Evolutionary conservation across 2,888 invertebrate genomes (phyloP).

Genomic region (Lasius fuliginosus): DNA sequence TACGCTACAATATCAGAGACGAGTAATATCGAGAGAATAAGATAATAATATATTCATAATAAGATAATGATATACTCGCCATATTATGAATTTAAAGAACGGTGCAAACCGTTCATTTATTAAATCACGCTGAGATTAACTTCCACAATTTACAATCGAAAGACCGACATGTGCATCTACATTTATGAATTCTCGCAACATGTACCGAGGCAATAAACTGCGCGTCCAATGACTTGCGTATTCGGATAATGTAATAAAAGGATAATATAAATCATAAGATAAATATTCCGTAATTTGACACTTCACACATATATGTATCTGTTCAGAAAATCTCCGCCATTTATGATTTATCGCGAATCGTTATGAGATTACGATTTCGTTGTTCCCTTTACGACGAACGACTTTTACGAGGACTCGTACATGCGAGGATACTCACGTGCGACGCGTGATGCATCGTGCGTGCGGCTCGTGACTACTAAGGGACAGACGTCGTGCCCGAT

Average conservation of each 20-base stretch:
- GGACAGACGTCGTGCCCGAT: conserved; percentile 77
- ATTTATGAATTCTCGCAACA: not conserved
- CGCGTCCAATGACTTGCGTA: not conserved
- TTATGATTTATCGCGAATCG: conserved; percentile 26
- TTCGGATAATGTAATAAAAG: not conserved
- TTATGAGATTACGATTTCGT: conserved; percentile 11
- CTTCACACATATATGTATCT: not conserved
- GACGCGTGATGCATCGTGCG: conserved; percentile 82
- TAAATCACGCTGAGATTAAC: conserved; percentile 1
- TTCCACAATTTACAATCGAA: conserved; percentile 8
- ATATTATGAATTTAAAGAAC: conserved; percentile 11
- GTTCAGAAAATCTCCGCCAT: not conserved
- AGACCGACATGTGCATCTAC: not conserved
- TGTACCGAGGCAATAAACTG: not conserved
- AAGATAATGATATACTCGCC: not conserved
- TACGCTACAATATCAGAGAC: not conserved
- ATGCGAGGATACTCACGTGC: conserved; percentile 79
- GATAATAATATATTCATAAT: not conserved
- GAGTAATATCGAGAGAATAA: not conserved
- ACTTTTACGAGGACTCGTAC: conserved; percentile 22
- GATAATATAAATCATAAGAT: not conserved
- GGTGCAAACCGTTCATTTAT: not conserved
- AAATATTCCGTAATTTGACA: conserved; percentile 9
- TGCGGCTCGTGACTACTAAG: conserved; percentile 82
- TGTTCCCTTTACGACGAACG: conserved; percentile 34